A percentile compares a stretch with the other conserved stretches of the same genome.
phyloP scores from a whole-genome alignment of 2,888 invertebrate genomes.

The Escarpia spicata region DNA sequence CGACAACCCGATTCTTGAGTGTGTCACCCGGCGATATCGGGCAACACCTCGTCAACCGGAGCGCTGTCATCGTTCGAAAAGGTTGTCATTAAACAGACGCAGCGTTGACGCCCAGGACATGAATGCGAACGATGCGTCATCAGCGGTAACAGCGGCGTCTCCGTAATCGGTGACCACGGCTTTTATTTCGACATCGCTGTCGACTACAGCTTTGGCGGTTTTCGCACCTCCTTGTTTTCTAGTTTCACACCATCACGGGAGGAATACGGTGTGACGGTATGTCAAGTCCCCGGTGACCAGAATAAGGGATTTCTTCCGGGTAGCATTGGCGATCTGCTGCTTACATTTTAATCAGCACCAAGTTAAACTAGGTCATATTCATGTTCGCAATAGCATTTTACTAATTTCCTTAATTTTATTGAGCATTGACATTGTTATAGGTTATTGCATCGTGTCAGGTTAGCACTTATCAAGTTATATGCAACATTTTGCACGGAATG shows the following conservation, averaged over 20 bases:
- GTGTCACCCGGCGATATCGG: conserved; percentile 8
- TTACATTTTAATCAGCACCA: background rate
- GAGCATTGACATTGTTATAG: no score
- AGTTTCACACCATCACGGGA: background rate
- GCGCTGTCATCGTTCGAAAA: conserved; percentile 2
- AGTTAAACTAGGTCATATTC: no score
- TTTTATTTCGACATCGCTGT: background rate
- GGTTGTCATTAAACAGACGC: conserved; percentile 6
- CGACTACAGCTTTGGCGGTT: background rate
- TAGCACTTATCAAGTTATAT: no score
- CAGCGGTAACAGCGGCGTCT: background rate
- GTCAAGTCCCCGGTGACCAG: background rate
- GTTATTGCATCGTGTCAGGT: no score
- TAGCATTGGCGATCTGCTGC: background rate
- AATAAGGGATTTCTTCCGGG: background rate
- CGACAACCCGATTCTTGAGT: background rate
- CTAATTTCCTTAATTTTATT: no score
- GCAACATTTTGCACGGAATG: no score
- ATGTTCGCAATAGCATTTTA: no score
- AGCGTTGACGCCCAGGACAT: background rate
- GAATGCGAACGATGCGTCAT: background rate
- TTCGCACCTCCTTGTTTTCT: background rate
- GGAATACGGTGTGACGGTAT: background rate
- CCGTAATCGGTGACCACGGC: background rate
- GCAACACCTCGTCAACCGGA: background rate